These are phyloP conservation scores for Tachina fera DNA, from an alignment of 2,888 invertebrate genomes.

Conservation along the genomic window DNA sequence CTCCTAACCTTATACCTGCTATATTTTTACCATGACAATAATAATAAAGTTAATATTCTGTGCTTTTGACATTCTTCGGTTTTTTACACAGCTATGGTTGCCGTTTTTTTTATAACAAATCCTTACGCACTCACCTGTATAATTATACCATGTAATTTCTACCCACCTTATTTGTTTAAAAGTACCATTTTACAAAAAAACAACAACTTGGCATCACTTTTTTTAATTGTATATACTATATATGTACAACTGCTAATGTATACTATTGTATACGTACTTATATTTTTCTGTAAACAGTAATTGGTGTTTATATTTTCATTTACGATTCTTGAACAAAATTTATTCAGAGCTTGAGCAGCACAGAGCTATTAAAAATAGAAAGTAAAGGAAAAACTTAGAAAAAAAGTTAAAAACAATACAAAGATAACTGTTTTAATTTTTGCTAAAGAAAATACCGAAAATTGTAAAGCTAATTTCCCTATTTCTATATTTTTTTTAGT, in stretches of 20 bases:
- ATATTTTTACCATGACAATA: too few relatives aligned
- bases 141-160: too few relatives aligned
- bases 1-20: too few relatives aligned
- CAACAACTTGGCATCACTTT: neutral
- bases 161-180: too few relatives aligned
- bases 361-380: neutral
- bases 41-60: too few relatives aligned
- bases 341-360: slow-evolving; percentile 44
- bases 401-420: neutral
- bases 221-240: neutral
- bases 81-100: too few relatives aligned
- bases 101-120: too few relatives aligned
- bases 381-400: slow-evolving; percentile 18
- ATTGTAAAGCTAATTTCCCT: slow-evolving; percentile 17
- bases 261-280: neutral
- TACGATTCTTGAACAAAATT: slow-evolving; percentile 21
- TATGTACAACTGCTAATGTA: slow-evolving; percentile 4
- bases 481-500: slow-evolving; percentile 1
- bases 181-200: too few relatives aligned
- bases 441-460: slow-evolving; percentile 4
- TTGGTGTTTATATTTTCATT: slow-evolving; percentile 47
- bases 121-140: too few relatives aligned
- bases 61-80: too few relatives aligned
- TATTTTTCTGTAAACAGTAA: slow-evolving; percentile 28
- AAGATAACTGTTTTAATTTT: neutral